Conservation (phyloP, 2,797 vertebrate genomes). For the Micromesistius poutassou region DNA sequence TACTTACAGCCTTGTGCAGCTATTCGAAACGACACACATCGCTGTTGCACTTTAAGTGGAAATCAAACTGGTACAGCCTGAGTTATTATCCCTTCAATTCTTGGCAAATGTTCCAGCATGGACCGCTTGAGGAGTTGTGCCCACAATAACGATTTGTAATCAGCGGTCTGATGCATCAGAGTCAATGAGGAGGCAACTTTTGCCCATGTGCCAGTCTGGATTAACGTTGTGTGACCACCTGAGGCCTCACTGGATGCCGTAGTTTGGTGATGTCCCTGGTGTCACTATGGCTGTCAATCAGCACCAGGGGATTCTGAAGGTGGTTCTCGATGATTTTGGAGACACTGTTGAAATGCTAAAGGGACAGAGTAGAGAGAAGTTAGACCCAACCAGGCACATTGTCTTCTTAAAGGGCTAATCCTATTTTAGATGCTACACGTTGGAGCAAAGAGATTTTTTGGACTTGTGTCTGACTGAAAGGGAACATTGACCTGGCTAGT, state of each 20-base stretch:
- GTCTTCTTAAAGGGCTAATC: neutral
- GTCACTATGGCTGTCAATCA: slow-evolving; percentile 93
- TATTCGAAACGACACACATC: neutral
- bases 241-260: slow-evolving; percentile 70
- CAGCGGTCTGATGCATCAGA: neutral
- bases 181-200: neutral
- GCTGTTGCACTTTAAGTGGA: neutral
- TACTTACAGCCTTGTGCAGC: neutral
- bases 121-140: neutral
- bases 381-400: neutral
- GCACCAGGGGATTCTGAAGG: slow-evolving; percentile 79
- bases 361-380: slow-evolving; percentile 9
- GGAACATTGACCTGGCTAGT: neutral
- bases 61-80: neutral
- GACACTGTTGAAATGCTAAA: slow-evolving; percentile 86
- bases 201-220: neutral
- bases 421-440: neutral
- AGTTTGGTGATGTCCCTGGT: slow-evolving; percentile 89
- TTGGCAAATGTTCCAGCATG: neutral
- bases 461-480: neutral
- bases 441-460: neutral
- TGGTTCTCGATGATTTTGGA: slow-evolving; percentile 91
- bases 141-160: neutral
- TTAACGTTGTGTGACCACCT: neutral
- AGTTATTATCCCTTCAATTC: neutral